Evolutionary conservation across 1,140 invertebrate species (phyloP).

Genomic region (Portunus trituberculatus): DNA sequence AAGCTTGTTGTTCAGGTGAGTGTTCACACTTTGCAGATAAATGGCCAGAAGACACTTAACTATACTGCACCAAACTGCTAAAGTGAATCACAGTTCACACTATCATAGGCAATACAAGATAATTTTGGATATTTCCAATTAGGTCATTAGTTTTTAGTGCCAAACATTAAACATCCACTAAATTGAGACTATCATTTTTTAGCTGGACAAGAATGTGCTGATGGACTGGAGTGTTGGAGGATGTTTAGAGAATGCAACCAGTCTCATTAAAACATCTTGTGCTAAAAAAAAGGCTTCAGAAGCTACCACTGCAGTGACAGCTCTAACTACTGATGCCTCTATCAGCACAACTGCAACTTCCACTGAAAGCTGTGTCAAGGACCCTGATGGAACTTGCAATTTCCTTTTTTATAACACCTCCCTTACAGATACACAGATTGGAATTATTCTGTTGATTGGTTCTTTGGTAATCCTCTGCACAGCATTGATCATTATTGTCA

Average conservation of each 20-base stretch:
- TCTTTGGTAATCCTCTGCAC: slow-evolving; percentile 82
- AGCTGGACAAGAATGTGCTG: slow-evolving; percentile 82
- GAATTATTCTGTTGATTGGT: slow-evolving; percentile 81
- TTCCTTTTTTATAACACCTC: slow-evolving; percentile 74
- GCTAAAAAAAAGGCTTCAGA: slow-evolving; percentile 21
- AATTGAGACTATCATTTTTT: slow-evolving; percentile 28
- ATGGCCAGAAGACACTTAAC: no score
- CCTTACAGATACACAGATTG: slow-evolving; percentile 78
- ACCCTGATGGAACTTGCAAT: slow-evolving; percentile 61
- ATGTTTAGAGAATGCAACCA: slow-evolving; percentile 77
- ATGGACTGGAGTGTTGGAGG: slow-evolving; percentile 78
- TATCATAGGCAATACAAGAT: no score
- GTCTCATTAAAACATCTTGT: slow-evolving; percentile 78
- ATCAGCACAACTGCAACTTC: not conserved
- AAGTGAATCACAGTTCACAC: no score
- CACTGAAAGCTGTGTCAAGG: slow-evolving; percentile 40
- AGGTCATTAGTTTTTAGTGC: slow-evolving; percentile 7
- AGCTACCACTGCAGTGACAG: not conserved
- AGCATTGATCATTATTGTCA: slow-evolving; percentile 84
- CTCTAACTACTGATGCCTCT: not conserved
- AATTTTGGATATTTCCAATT: not conserved
- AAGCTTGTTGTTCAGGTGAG: slow-evolving; percentile 76
- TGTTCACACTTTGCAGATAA: not conserved
- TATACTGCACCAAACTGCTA: no score
- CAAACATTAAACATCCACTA: not conserved